Evolutionary conservation across 2,797 vertebrate species (phyloP).

Genomic region (Channa striata): DNA sequence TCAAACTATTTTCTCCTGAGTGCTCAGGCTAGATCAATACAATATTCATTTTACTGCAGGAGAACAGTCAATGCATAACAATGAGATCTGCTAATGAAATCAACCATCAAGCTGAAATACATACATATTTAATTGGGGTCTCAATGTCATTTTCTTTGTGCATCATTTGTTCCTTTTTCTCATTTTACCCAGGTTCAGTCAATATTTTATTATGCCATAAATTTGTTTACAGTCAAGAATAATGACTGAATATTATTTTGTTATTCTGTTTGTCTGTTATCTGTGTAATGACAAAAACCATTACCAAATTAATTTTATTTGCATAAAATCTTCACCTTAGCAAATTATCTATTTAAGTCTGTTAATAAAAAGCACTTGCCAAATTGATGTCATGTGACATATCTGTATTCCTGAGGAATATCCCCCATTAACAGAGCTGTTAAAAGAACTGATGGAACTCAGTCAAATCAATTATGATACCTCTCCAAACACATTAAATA

Average conservation of each 20-base stretch:
- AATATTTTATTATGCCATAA: slow-evolving; percentile 66
- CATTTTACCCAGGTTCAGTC: slow-evolving; percentile 77
- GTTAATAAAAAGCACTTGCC: slow-evolving; percentile 42
- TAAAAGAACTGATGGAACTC: slow-evolving; percentile 5
- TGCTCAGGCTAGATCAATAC: slow-evolving; percentile 86
- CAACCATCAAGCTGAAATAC: slow-evolving; percentile 93
- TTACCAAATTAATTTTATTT: slow-evolving; percentile 58
- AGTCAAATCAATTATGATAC: slow-evolving; percentile 31
- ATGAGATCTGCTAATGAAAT: slow-evolving; percentile 96
- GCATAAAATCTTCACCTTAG: slow-evolving; percentile 53
- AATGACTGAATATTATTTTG: slow-evolving; percentile 30
- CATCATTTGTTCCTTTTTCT: slow-evolving; percentile 85
- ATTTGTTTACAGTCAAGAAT: slow-evolving; percentile 54
- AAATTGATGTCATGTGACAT: slow-evolving; percentile 31
- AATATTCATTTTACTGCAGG: slow-evolving; percentile 93
- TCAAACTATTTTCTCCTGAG: slow-evolving; percentile 49
- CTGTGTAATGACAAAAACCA: slow-evolving; percentile 50
- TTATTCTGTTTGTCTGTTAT: slow-evolving; percentile 44
- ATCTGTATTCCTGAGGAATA: slow-evolving; percentile 25
- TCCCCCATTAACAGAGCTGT: slow-evolving; percentile 26
- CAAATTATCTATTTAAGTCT: slow-evolving; percentile 45
- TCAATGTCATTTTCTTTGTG: slow-evolving; percentile 87
- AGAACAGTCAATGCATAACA: slow-evolving; percentile 94
- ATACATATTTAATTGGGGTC: slow-evolving; percentile 92
- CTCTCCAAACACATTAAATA: slow-evolving; percentile 14